phyloP scores from a whole-genome alignment of 2,888 invertebrate genomes.

The Argynnis bischoffii region DNA sequence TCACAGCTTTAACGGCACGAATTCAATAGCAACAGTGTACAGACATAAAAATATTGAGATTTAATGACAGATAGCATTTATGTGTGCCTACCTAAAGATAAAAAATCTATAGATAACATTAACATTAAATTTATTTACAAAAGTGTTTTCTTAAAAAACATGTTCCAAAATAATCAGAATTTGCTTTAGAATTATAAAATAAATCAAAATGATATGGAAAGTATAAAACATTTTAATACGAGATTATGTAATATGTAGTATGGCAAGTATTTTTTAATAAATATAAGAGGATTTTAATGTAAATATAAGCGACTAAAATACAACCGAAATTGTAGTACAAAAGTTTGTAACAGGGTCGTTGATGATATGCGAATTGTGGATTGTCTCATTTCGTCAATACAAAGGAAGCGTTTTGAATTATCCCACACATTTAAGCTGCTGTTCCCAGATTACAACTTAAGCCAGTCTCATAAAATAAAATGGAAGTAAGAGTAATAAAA shows the following conservation, averaged over 20 bases:
- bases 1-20: conserved; percentile 7
- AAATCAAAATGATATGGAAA: no score
- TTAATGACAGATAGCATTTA: neutral
- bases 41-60: neutral
- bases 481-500: conserved; percentile 49
- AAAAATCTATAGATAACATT: no score
- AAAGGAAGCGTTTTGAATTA: conserved; percentile 40
- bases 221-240: no score
- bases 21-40: neutral
- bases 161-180: no score
- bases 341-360: conserved; percentile 6
- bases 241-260: no score
- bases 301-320: neutral
- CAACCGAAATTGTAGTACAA: neutral
- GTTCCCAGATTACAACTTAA: conserved; percentile 33
- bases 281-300: no score
- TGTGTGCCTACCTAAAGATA: neutral
- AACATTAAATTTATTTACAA: no score
- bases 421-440: conserved; percentile 41
- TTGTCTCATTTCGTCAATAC: conserved; percentile 32
- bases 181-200: no score
- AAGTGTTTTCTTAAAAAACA: no score
- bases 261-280: no score
- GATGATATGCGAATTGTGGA: conserved; percentile 19
- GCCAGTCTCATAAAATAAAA: conserved; percentile 51